Evolutionary conservation across 2,113 vertebrate species (phyloP), one percentile per base, ranked within the genome.

Genomic region (Corythaeola cristata): DNA sequence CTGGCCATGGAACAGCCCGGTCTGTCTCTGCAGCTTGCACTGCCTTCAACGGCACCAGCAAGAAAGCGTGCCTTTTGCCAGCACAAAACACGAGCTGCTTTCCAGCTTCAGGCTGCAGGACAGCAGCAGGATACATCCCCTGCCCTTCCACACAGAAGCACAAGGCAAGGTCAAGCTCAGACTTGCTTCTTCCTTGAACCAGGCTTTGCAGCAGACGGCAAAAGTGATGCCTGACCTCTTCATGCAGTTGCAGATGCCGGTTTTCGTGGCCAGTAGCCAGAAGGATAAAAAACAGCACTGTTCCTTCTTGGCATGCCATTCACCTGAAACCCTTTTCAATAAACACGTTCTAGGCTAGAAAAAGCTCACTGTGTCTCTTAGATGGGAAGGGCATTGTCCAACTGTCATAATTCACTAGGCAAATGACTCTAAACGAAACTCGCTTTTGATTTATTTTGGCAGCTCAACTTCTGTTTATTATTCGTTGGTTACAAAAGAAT

Each of bases 61-160:
- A 95, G 97, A 88, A 81, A 97, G 88, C 77, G 97, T 97, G 98
- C 94, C 97, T 91, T 96, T 63, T 72, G 95, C 84, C 89, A 93
- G 97, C 91, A 91, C 95, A 86, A 92, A 95, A 45, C 74, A 32
- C 5, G 22, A 59, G 12, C 74, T 13, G 27, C 39, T 28, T 28
- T 22, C 81, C 58, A 91, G 94, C 68, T 88, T 39, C 30, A 7
- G 83, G 78, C 66, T 49, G 20, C 79, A 52, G 47, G 63, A 77
- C 78, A 71, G 79, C 19, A 6, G 91, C 62, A 50, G 58, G 58
- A 52, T 15, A 45, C 85, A 59, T 37, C 90, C 92, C 9, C 84
- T 26, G 21, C 86, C 77, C 76, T 47, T 20, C 93, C 73, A 71
- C 22, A 30, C 10, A 49, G 27, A 63, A 80, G 64, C 60, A 89